phyloP scores from a whole-genome alignment of 2,888 invertebrate species.

The Pedicia rivosa region DNA sequence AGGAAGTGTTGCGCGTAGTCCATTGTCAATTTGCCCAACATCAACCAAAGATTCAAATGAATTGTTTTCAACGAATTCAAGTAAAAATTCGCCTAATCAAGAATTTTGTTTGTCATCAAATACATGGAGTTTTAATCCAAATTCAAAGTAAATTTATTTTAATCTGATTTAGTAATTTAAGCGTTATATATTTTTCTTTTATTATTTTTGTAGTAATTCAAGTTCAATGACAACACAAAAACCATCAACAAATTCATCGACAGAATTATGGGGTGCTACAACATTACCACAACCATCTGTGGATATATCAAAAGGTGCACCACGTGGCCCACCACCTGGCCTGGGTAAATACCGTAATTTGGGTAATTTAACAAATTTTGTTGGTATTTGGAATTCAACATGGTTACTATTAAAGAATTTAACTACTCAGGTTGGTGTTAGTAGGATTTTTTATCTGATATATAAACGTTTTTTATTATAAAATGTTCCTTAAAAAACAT shows the following conservation, averaged over 20 bases:
- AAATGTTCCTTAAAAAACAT: no score
- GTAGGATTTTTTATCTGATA: constrained; percentile 3
- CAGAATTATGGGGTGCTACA: constrained; percentile 43
- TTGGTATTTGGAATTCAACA: constrained; percentile 43
- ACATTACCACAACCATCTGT: background rate
- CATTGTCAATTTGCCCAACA: constrained; percentile 58
- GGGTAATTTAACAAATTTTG: constrained; percentile 19
- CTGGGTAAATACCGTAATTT: constrained; percentile 33
- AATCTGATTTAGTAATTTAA: no score
- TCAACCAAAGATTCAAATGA: constrained; percentile 72
- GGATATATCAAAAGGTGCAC: constrained; percentile 22
- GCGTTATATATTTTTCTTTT: no score
- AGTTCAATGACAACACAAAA: constrained; percentile 3
- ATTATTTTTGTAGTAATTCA: background rate
- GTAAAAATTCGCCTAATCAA: constrained; percentile 58
- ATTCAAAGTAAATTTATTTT: constrained; percentile 2
- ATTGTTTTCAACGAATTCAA: constrained; percentile 48
- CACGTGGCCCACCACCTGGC: constrained; percentile 53
- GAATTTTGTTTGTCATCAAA: constrained; percentile 59
- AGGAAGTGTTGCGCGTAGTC: constrained; percentile 78
- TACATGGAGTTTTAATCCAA: constrained; percentile 80
- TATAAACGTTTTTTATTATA: constrained; percentile 1
- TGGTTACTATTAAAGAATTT: constrained; percentile 85
- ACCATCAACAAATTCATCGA: constrained; percentile 13
- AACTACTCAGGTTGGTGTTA: constrained; percentile 61